Percentiles rank a stretch among this genome's conserved stretches.
These are phyloP conservation scores for Umimayanthus kanabou DNA, from an alignment of 92 coral and sea anemone species.

Conservation along the genomic window DNA sequence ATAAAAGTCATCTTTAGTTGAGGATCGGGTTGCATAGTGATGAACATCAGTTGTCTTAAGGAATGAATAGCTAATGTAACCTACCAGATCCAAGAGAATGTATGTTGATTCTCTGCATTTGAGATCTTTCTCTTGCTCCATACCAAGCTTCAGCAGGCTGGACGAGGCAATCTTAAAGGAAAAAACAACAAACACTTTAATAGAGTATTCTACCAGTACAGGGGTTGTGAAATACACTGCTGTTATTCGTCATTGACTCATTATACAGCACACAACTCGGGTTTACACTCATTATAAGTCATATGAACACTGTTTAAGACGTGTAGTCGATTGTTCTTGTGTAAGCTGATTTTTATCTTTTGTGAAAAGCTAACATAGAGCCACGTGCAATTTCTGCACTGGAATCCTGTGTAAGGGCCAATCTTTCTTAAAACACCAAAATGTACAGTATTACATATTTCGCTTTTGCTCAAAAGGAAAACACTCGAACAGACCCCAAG, in stretches of 20 bases:
- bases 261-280: background rate
- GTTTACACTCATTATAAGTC: no score
- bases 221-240: background rate
- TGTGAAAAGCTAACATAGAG: background rate
- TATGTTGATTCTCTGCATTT: slow-evolving; percentile 92
- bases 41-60: no score
- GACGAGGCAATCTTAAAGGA: slow-evolving; percentile 87
- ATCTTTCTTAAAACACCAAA: background rate
- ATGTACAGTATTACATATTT: background rate
- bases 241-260: background rate
- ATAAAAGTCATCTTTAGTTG: no score
- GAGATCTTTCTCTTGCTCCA: slow-evolving; percentile 92
- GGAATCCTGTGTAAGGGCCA: background rate
- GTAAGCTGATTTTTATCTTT: no score
- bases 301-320: no score
- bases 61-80: no score
- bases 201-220: no score
- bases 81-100: slow-evolving; percentile 90
- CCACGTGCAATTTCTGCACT: background rate
- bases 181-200: background rate
- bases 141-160: slow-evolving; percentile 94
- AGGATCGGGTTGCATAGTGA: no score
- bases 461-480: background rate
- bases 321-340: background rate
- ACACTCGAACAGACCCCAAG: no score